Percentiles rank a stretch among this genome's conserved stretches.
Conservation (phyloP, 2,888 invertebrate genomes). For the Caenorhabditis sulstoni region DNA sequence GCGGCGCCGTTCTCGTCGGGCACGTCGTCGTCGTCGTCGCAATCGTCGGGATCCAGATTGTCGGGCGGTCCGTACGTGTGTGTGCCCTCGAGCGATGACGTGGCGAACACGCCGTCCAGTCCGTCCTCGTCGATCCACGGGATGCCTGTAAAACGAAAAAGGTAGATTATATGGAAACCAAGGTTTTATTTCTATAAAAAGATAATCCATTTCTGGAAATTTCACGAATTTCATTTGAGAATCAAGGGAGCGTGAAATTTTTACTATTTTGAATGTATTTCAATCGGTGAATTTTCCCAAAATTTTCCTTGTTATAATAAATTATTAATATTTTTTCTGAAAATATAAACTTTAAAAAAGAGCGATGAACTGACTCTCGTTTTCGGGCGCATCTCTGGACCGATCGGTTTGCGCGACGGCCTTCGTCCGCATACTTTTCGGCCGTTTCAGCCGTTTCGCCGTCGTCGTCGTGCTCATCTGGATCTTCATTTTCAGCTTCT, state of each 20-base stretch:
- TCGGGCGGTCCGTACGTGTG: conserved; percentile 65
- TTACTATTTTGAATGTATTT: too few relatives aligned
- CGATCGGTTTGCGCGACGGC: conserved; percentile 1
- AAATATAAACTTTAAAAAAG: too few relatives aligned
- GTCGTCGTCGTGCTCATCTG: conserved; percentile 31
- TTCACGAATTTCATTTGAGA: too few relatives aligned
- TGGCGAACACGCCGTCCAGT: conserved; percentile 69
- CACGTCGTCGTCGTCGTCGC: conserved; percentile 54
- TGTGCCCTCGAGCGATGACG: conserved; percentile 40
- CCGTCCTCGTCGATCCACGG: conserved; percentile 69
- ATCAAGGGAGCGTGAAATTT: too few relatives aligned
- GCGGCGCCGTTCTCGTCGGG: conserved; percentile 62
- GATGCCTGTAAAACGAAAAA: conserved; percentile 62
- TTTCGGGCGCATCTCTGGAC: conserved; percentile 30
- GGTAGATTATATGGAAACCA: too few relatives aligned
- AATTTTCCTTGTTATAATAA: too few relatives aligned
- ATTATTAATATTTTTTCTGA: too few relatives aligned
- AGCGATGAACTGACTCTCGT: conserved; percentile 55
- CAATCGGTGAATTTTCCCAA: too few relatives aligned
- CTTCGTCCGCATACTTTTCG: conserved; percentile 8
- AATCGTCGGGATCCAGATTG: conserved; percentile 63
- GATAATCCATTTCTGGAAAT: too few relatives aligned
- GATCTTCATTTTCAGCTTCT: conserved; percentile 58
- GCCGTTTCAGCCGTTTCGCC: conserved; percentile 31
- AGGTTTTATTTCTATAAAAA: too few relatives aligned